Conservation (phyloP, 2,113 vertebrate genomes). For the human (Homo sapiens) region GRCh38 chr4:93602001-93602500, state of each 20-base stretch:
- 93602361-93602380: background rate
- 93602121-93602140: constrained; percentile 62
- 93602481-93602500: background rate
- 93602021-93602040: constrained; percentile 41
- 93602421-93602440: background rate
- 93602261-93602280: background rate
- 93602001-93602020: constrained; percentile 47
- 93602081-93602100: background rate
- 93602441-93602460: background rate
- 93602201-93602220: background rate
- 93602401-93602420: background rate
- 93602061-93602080: background rate
- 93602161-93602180: background rate
- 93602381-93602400: background rate
- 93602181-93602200: background rate
- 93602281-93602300: background rate
- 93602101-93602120: constrained; percentile 26
- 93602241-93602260: background rate
- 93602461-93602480: background rate
- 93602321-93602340: constrained; percentile 5
- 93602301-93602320: background rate
- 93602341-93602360: background rate
- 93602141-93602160: constrained; percentile 42
- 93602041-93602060: constrained; percentile 57
- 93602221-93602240: background rate